A percentile compares a stretch with the other conserved stretches of the same genome.
These are phyloP conservation scores for Mustela nigripes DNA, from an alignment of 2,113 vertebrate genomes.

Conservation along the genomic window DNA sequence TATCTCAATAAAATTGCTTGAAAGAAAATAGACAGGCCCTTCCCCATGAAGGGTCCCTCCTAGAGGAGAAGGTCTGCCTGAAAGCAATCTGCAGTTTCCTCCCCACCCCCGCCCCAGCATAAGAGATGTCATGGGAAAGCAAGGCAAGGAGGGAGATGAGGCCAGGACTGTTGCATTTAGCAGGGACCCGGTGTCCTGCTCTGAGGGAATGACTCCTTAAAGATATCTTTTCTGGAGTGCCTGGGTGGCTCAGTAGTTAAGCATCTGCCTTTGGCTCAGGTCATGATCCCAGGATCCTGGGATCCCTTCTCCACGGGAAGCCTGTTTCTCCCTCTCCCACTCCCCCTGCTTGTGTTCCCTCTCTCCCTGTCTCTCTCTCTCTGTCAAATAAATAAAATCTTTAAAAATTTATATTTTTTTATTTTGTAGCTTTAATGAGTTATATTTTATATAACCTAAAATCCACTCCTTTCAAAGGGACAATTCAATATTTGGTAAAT, in stretches of 20 bases:
- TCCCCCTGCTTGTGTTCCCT: too few species aligned
- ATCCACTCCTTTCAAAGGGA: not conserved
- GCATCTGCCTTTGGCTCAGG: too few species aligned
- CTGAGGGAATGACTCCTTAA: not conserved
- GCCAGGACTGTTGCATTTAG: accelerated
- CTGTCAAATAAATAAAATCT: too few species aligned
- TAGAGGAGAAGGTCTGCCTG: not conserved
- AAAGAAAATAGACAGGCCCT: not conserved
- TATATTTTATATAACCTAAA: not conserved
- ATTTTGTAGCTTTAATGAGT: not conserved
- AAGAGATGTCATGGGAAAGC: accelerated
- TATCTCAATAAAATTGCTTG: not conserved
- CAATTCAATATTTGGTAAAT: not conserved
- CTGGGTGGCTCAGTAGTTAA: too few species aligned
- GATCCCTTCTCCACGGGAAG: too few species aligned
- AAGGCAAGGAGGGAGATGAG: too few species aligned
- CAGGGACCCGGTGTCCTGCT: not conserved
- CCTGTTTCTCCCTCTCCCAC: too few species aligned
- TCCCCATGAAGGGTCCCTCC: not conserved
- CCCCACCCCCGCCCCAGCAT: too few species aligned
- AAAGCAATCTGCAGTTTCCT: not conserved
- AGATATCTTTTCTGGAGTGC: not conserved
- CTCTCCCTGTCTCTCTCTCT: too few species aligned
- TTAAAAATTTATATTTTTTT: too few species aligned
- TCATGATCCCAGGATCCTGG: too few species aligned